Evolutionary conservation across 2,113 vertebrate species (phyloP), one percentile per base, ranked within the genome.

Genomic region (Hypocryptadius cinnamomeus): DNA sequence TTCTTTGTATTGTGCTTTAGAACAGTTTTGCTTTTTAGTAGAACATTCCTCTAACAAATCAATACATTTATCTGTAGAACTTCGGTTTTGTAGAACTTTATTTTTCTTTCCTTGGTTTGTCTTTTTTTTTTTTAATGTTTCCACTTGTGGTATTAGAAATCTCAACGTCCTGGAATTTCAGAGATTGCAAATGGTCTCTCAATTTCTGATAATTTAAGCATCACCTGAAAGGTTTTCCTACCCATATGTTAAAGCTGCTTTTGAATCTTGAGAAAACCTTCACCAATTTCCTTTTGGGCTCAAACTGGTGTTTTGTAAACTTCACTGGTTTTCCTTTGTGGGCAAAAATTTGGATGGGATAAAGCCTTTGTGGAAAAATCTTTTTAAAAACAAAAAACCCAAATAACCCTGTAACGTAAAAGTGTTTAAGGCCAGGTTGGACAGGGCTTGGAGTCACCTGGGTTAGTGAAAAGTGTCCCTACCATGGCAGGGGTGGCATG

Each of bases 1-100:
- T 87, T 72, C 89, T 87, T 73, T 76, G 24, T 69, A 8, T 81
- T 87, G 78, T 89, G 50, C 65, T 85, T 92, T 77, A 77, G 63
- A 79, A 61, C n/a, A 65, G 20, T 81, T 91, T 28, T 80, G 54
- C 78, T 92, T 87, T 87, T 85, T 53, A 81, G 65, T 39, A 68
- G 73, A 68, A 69, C 37, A 4, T 68, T 48, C 48, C 77, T 64
- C 83, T 85, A 57, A 80, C 85, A 91, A 82, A 89, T 93, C 74
- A 76, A 65, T 76, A 28, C 11, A 3, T 23, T 92, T 65, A 80
- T 53, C 39, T 93, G 33, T 56, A 69, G 66, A 79, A 63, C 70
- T 87, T 92, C 1, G 0, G 25, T 76, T 89, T 61, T 61, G 39
- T 23, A 82, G 56, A 59, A 85, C 35, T 84, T 73, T 23, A 5